These are phyloP conservation scores for Anas platyrhynchos DNA, from an alignment of 2,113 vertebrate genomes.

Conservation along the genomic window DNA sequence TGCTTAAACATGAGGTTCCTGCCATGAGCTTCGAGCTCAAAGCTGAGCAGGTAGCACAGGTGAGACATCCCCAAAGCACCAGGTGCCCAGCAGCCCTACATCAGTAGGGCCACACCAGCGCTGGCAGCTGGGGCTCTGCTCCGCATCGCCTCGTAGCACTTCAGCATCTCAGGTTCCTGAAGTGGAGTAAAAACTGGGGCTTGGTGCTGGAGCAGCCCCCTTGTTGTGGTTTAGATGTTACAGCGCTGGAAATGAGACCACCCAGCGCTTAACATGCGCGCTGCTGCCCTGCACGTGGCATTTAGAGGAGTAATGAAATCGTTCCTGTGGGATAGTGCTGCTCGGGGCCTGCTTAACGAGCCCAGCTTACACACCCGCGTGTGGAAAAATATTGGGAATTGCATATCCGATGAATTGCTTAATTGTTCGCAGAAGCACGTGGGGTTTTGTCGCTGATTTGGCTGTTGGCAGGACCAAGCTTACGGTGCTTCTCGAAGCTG, in stretches of 20 bases:
- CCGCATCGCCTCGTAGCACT: background rate
- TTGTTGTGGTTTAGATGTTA: slow-evolving; percentile 6
- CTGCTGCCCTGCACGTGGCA: slow-evolving; percentile 6
- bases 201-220: background rate
- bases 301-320: slow-evolving; percentile 19
- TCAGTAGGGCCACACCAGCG: background rate
- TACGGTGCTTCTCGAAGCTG: background rate
- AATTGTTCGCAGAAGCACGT: background rate
- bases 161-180: background rate
- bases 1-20: background rate
- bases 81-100: background rate
- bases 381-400: background rate
- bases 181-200: background rate
- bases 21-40: background rate
- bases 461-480: background rate
- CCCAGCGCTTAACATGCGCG: background rate
- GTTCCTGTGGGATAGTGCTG: slow-evolving; percentile 26
- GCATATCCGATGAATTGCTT: background rate
- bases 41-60: background rate
- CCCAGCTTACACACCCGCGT: background rate
- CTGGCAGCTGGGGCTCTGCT: background rate
- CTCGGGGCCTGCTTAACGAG: background rate
- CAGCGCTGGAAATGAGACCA: slow-evolving; percentile 8
- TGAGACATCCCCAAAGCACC: background rate
- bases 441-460: background rate